Percentiles rank a stretch among this genome's conserved stretches.
Conservation (phyloP, 1,140 invertebrate genomes). For the Hylaeus anthracinus region DNA sequence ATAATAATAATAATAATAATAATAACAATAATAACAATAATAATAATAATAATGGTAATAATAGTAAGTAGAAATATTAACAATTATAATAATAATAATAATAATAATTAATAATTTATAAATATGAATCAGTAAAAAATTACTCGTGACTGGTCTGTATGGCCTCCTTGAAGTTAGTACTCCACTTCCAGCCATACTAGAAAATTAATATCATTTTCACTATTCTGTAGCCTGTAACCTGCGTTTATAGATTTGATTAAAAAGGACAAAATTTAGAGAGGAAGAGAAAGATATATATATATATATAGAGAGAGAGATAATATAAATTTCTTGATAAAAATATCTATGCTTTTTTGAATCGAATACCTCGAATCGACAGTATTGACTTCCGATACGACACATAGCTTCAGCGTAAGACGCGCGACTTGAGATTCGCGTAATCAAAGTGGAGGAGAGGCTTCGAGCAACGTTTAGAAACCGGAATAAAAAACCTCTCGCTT, state of each 20-base stretch:
- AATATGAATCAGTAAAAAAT: conserved; percentile 80
- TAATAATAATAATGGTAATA: conserved; percentile 49
- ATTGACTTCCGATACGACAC: background rate
- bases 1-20: conserved; percentile 57
- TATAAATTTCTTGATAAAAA: background rate
- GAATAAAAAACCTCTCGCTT: conserved; percentile 37
- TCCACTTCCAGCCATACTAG: conserved; percentile 96
- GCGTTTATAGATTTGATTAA: conserved; percentile 35
- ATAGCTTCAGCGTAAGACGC: conserved; percentile 46
- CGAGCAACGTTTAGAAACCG: background rate
- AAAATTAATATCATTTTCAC: conserved; percentile 79
- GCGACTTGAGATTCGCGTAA: conserved; percentile 44
- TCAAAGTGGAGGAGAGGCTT: background rate
- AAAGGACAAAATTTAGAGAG: conserved; percentile 29
- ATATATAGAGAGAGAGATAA: conserved; percentile 17
- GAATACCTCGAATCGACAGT: background rate
- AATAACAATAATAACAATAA: conserved; percentile 23
- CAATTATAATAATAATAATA: conserved; percentile 62
- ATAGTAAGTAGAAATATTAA: conserved; percentile 55
- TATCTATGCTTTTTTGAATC: too few species aligned
- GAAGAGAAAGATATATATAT: conserved; percentile 22
- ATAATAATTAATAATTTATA: conserved; percentile 75
- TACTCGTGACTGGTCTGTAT: conserved; percentile 88
- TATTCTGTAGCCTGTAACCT: conserved; percentile 67
- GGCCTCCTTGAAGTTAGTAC: conserved; percentile 96